Evolutionary conservation across 2,797 vertebrate species (phyloP).

Genomic region (Rhincodon typus): DNA sequence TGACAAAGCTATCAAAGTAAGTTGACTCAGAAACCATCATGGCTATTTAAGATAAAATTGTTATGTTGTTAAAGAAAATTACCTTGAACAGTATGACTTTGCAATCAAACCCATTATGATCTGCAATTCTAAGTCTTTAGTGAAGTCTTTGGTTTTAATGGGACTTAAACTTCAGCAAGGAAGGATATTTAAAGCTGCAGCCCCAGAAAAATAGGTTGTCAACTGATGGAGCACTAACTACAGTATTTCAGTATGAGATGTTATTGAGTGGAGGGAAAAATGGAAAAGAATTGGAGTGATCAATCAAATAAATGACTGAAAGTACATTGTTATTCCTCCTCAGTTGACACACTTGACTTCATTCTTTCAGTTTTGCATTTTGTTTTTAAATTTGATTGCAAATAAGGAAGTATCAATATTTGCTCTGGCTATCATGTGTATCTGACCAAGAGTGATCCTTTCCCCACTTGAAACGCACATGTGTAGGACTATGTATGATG

Average conservation of each 20-base stretch:
- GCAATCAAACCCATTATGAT: background rate
- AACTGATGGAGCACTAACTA: background rate
- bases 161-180: background rate
- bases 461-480: background rate
- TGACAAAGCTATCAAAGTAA: background rate
- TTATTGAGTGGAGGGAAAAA: background rate
- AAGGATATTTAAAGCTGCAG: background rate
- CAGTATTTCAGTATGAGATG: background rate
- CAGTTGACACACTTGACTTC: background rate
- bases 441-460: background rate
- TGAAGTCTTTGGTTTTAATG: background rate
- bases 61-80: background rate
- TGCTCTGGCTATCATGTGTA: background rate
- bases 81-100: background rate
- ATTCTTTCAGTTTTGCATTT: background rate
- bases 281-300: background rate
- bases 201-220: background rate
- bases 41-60: background rate
- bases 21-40: background rate
- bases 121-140: background rate
- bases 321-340: background rate
- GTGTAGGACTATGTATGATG: background rate
- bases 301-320: background rate
- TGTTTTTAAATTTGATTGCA: background rate
- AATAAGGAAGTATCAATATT: background rate